phyloP scores from a whole-genome alignment of 2,888 invertebrate species.

The Melieria omissa region DNA sequence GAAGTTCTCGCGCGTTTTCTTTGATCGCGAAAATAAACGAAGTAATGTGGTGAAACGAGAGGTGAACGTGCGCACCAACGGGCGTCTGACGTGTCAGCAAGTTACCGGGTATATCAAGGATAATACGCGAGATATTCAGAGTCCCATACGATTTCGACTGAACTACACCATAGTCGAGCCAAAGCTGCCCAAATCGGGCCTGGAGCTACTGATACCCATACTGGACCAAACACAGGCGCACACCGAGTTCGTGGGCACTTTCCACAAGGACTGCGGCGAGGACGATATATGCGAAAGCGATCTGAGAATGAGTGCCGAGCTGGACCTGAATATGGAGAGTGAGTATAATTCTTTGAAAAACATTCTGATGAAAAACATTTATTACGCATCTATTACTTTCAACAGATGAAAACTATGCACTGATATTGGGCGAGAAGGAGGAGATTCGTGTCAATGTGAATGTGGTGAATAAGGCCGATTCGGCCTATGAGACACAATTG shows the following conservation, averaged over 20 bases:
- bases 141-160: conserved; percentile 85
- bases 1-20: conserved; percentile 85
- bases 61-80: conserved; percentile 73
- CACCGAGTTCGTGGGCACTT: conserved; percentile 83
- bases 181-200: conserved; percentile 69
- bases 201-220: conserved; percentile 74
- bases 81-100: conserved; percentile 73
- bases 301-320: conserved; percentile 73
- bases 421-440: conserved; percentile 78
- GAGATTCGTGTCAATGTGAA: conserved; percentile 81
- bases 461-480: conserved; percentile 84
- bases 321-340: conserved; percentile 63
- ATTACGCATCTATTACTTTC: background rate
- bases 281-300: conserved; percentile 90
- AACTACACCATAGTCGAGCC: conserved; percentile 84
- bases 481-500: conserved; percentile 88
- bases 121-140: conserved; percentile 87
- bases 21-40: conserved; percentile 71
- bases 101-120: conserved; percentile 89
- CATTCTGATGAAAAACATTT: too few relatives aligned
- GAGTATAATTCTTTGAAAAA: conserved; percentile 48
- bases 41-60: conserved; percentile 74
- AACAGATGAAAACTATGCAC: conserved; percentile 67
- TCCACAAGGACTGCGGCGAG: conserved; percentile 90
- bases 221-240: conserved; percentile 87